Base-by-base conservation (phyloP, 1,140 invertebrate genomes). In the Pseudomyrmex cubaensis region DNA sequence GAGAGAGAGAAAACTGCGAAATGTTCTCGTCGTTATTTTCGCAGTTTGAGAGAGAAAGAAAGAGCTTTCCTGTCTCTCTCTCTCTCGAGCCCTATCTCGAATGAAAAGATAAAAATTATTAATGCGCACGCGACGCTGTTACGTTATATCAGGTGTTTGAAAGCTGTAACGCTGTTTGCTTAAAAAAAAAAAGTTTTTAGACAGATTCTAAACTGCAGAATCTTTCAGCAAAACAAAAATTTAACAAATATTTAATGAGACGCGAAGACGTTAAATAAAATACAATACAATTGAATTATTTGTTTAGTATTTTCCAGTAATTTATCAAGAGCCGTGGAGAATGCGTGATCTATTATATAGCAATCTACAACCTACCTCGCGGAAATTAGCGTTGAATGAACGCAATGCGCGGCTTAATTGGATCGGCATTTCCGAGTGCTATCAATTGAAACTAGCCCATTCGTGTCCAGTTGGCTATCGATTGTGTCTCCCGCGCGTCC, bases 301-400 rank as follows among this genome's bases (percentile, higher is more conserved):
- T 35, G 35, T 35, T 7, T 35, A 22, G 20, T 61, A 61, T 1
- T 61, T 61, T 46, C 9, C 48, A 44, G 44, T 54, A 35, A 64
- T 66, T 54, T 25, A 3, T 54, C 20, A 25, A 62, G 10, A 73
- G 54, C 15, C 22, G 17, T 20, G 1, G 20, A 54, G 59, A 35
- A 20, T 57, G 48, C 10, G 44, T n/a, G 35, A 62, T 13, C 52
- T 72, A 59, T 61, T 69, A 35, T 17, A 62, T 52, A n/a, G 52
- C 17, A 17, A 13, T 59, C 2, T 57, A 50, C 56, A 59, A 63
- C 56, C 54, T 83, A 83, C 69, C 57, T 69, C 74, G 44, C 44
- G 50, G 73, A 87, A 85, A 88, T 89, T 83, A 82, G 61, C 83
- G 80, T 86, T 86, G 66, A 89, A 89, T 89, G 87, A 80, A 78